Percentiles rank a stretch among this genome's conserved stretches.
Evolutionary conservation across 2,113 vertebrate genomes (phyloP).

Genomic region (Corythornis vintsioides): DNA sequence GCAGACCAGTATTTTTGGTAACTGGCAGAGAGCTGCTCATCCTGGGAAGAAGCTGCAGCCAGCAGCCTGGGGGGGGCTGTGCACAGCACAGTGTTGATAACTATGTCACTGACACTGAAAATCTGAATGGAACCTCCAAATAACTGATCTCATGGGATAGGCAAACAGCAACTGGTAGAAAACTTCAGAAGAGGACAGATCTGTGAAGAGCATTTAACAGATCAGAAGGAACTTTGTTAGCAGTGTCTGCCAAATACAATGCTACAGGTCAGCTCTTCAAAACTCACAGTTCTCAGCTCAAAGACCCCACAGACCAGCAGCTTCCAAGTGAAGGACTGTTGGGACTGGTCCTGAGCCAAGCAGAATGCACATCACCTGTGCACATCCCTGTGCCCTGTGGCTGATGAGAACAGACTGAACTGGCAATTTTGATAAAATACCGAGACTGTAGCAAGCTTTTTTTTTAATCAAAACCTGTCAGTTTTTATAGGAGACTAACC

Average conservation of each 20-base stretch:
- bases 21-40: background rate
- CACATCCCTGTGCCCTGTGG: background rate
- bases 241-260: background rate
- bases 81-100: background rate
- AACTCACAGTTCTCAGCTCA: background rate
- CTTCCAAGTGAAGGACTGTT: background rate
- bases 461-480: background rate
- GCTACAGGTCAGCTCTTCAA: background rate
- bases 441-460: background rate
- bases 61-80: background rate
- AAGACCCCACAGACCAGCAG: background rate
- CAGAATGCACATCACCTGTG: background rate
- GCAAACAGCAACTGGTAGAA: background rate
- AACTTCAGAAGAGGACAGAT: background rate
- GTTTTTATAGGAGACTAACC: background rate
- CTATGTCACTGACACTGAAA: background rate
- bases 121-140: background rate
- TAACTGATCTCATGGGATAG: background rate
- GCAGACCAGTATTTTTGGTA: background rate
- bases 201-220: background rate
- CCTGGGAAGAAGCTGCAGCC: background rate
- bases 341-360: background rate
- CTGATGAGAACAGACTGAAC: background rate
- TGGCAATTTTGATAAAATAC: background rate
- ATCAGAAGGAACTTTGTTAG: background rate